Evolutionary conservation across 2,113 vertebrate genomes (phyloP), one percentile per base, ranked within the genome.

Genomic region (Jaculus jaculus): DNA sequence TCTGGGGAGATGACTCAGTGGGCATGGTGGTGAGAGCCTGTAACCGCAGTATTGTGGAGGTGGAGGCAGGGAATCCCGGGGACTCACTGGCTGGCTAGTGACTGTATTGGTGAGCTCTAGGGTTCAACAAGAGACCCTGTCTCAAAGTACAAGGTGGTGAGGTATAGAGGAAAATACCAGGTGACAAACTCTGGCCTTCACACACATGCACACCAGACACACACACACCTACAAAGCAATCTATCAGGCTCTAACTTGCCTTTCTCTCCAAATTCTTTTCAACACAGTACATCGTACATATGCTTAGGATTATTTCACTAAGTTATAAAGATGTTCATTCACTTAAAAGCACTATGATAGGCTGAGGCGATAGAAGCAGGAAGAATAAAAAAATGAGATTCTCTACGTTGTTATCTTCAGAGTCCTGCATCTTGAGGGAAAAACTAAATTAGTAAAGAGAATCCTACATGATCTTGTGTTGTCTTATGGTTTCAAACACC

Each of bases 391-490:
- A 86, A 91, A 81, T 23, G 0, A 75, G 72, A 81, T 7, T 71
- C 4, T 74, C 23, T 58, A n/a, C 54, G 15, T 85, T 65, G 10
- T 37, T 82, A 90, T 18, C 63, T 77, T 86, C 39, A 86, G 47
- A 91, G 0, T 17, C 90, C 34, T 60, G 77, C 3, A 68, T 30
- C 12, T 75, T 84, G n/a, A 68, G 34, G 5, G 66, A 82, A 88
- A 90, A 75, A 77, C 28, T 71, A 60, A 90, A 92, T 92, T 77
- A 90, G 16, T 78, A 82, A 96, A 78, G 21, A 84, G 71, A 89
- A 65, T 47, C 17, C 32, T 82, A 21, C 91, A 83, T 77, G 26
- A 90, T 58, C 16, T 94, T 60, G 69, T 79, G 11, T 30, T 91
- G 63, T 84, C 68, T 87, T 82, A 94, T 5, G 23, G 32, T 17